A percentile compares a stretch with the other conserved stretches of the same genome.
These are phyloP conservation scores for Chionomys nivalis DNA, from an alignment of 2,113 vertebrate genomes.

Conservation along the genomic window DNA sequence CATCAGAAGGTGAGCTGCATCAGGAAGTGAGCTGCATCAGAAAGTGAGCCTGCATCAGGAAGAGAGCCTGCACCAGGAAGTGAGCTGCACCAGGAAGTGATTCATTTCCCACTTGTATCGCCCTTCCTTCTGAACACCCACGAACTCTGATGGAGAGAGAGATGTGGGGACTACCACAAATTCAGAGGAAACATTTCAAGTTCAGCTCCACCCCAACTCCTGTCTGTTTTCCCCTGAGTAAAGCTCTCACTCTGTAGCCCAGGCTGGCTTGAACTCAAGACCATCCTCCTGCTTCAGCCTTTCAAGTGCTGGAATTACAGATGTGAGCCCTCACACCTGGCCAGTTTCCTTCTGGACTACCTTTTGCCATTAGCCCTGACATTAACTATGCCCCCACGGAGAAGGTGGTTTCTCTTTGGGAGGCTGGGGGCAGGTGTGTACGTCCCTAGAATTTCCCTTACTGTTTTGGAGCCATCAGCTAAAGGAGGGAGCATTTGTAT, in stretches of 20 bases:
- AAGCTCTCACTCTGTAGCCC: not conserved
- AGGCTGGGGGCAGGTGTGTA: not conserved
- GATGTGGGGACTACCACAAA: not conserved
- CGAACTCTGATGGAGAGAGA: not conserved
- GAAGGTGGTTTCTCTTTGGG: not conserved
- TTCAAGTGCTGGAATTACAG: not conserved
- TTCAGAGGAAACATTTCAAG: not conserved
- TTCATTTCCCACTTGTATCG: not conserved
- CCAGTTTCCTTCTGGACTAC: not conserved
- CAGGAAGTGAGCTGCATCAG: not conserved
- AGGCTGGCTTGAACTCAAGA: not conserved
- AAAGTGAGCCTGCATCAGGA: not conserved
- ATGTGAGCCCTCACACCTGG: not conserved
- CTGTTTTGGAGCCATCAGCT: not conserved
- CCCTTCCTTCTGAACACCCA: not conserved
- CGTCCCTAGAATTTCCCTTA: not conserved
- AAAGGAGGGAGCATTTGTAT: conserved; percentile 55
- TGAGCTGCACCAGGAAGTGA: not conserved
- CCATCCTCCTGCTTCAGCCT: not conserved
- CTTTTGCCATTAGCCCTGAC: not conserved
- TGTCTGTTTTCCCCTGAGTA: not conserved
- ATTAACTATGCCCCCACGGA: not conserved
- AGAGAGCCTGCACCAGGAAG: too few relatives aligned
- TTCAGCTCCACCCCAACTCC: not conserved
- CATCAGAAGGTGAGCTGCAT: not conserved